Evolutionary conservation across 2,113 vertebrate species (phyloP).

Genomic region (Trichomycterus rosablanca): DNA sequence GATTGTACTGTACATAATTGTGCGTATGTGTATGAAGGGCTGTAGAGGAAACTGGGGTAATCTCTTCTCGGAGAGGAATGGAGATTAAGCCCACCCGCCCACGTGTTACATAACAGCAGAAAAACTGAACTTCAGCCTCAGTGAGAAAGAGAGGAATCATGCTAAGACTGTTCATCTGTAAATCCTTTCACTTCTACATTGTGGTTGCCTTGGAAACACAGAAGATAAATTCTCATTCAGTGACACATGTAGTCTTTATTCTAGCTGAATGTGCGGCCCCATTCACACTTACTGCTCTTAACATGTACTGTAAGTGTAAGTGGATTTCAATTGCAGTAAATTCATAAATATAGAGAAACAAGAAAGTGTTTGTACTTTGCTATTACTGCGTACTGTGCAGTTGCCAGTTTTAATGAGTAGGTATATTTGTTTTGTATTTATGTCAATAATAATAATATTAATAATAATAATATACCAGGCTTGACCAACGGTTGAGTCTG

Average conservation of each 20-base stretch:
- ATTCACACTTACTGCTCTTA: background rate
- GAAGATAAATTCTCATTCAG: slow-evolving; percentile 26
- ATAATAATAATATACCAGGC: no score
- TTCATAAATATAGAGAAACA: no score
- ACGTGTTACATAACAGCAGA: slow-evolving; percentile 54
- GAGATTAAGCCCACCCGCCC: slow-evolving; percentile 60
- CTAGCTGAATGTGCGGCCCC: background rate
- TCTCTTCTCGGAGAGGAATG: slow-evolving; percentile 45
- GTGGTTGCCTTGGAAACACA: slow-evolving; percentile 61
- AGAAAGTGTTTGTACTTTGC: background rate
- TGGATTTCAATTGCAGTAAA: background rate
- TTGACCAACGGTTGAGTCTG: no score
- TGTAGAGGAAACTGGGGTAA: slow-evolving; percentile 53
- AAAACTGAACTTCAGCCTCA: slow-evolving; percentile 46
- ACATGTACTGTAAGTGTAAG: background rate
- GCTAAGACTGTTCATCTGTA: slow-evolving; percentile 41
- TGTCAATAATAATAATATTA: no score
- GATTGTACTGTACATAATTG: slow-evolving; percentile 48
- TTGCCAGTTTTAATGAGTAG: no score
- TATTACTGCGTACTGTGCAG: background rate
- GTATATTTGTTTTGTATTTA: no score
- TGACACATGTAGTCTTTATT: background rate
- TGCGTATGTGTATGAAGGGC: slow-evolving; percentile 42
- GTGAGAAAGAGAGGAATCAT: slow-evolving; percentile 13
- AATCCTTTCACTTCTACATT: slow-evolving; percentile 40